Evolutionary conservation across 2,888 invertebrate genomes (phyloP), one percentile per base, ranked within the genome.

Genomic region (Physocephala rufipes): DNA sequence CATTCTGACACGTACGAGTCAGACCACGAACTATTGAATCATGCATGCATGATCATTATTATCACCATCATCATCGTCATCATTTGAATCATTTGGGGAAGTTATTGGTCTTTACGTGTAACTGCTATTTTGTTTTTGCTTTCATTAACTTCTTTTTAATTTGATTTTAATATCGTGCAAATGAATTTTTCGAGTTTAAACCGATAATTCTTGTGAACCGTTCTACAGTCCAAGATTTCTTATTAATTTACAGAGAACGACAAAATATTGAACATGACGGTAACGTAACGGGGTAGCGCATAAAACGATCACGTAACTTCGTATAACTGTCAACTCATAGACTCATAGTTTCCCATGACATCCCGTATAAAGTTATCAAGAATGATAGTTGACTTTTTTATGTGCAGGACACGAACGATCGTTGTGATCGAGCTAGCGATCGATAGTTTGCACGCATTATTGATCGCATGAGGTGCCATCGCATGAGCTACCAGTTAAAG

Each of bases 141-240:
- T n/a, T 28, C 53, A 30, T 19, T 53, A 55, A 43, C 55, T 66
- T 53, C 43, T 24, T 30, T 43, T 43, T 55, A 66, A 66, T 66
- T 28, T 16, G 55, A 53, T 66, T 66, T 66, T 66, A 66, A 66
- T 66, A 28, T 55, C 66, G 66, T 66, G 55, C 55, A 66, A 66
- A 66, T 55, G 53, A 51, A 55, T 66, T 66, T n/a, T 30, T 49
- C 51, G 19, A 30, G 49, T 28, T 51, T 21, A 36, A n/a, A 49
- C 49, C 3, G 49, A 49, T n/a, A 12, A 49, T 19, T 49, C 15
- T 19, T 4, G n/a, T 12, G 49, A n/a, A n/a, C 19, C 3, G 19
- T 7, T 49, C 49, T 4, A 49, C 5, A 15, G 49, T 2, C 49
- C n/a, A n/a, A n/a, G n/a, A n/a, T n/a, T n/a, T n/a, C n/a, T n/a